phyloP scores from a whole-genome alignment of 2,113 vertebrate genomes.

The Xenopus laevis region DNA sequence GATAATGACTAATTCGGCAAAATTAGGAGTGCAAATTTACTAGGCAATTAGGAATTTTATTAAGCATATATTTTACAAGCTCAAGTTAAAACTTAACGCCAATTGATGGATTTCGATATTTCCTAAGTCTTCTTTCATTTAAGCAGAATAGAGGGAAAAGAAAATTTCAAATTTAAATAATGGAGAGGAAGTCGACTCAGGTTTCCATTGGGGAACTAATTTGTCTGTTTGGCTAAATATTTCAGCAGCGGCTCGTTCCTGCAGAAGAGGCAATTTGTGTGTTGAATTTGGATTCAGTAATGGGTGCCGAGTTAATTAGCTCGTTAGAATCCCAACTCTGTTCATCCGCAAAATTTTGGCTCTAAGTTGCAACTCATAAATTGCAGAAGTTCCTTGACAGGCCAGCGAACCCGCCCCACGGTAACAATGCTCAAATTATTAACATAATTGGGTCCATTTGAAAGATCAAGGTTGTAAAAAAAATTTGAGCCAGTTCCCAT shows the following conservation, averaged over 20 bases:
- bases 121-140: background rate
- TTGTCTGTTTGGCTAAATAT: background rate
- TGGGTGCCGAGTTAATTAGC: background rate
- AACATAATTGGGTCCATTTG: background rate
- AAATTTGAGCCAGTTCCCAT: too few species aligned
- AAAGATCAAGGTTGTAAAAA: background rate
- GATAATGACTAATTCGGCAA: conserved; percentile 15
- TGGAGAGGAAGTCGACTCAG: background rate
- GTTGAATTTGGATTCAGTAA: background rate
- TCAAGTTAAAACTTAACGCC: background rate
- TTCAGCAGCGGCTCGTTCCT: background rate
- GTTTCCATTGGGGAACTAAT: background rate
- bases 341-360: background rate
- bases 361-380: too few species aligned
- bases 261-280: background rate
- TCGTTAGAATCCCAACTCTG: background rate
- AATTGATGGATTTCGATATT: conserved; percentile 5
- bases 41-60: conserved; percentile 16
- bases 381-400: too few species aligned
- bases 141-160: background rate
- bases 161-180: background rate
- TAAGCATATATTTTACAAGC: conserved; percentile 19
- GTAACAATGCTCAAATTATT: too few species aligned
- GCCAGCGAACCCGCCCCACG: too few species aligned
- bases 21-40: conserved; percentile 34